Evolutionary conservation across 2,797 vertebrate genomes (phyloP).

Genomic region (Enteromius anoplus): DNA sequence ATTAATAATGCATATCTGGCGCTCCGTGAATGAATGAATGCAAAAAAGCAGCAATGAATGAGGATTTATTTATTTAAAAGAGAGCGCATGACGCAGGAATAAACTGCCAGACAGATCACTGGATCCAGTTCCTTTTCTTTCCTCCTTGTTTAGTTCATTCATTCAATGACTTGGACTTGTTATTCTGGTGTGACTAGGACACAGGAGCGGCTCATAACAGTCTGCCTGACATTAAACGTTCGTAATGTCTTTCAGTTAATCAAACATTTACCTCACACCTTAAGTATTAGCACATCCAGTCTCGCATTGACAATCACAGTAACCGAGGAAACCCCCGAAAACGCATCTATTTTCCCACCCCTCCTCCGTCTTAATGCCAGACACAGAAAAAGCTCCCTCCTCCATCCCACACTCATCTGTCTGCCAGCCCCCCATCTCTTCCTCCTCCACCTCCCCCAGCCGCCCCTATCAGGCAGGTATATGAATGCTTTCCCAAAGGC

Average conservation of each 20-base stretch:
- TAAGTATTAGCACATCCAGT: neutral
- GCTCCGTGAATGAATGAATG: conserved; percentile 40
- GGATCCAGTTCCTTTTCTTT: conserved; percentile 13
- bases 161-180: conserved; percentile 19
- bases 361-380: conserved; percentile 33
- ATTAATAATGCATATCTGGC: conserved; percentile 69
- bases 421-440: conserved; percentile 19
- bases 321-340: conserved; percentile 30
- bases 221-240: conserved; percentile 1
- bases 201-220: neutral
- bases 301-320: conserved; percentile 15
- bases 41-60: conserved; percentile 22
- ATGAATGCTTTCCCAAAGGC: conserved; percentile 55
- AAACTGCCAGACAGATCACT: conserved; percentile 18
- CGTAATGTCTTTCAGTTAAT: conserved; percentile 4
- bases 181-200: conserved; percentile 11
- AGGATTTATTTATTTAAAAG: conserved; percentile 31
- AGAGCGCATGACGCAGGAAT: neutral
- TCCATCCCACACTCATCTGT: conserved; percentile 21
- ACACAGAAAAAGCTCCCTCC: conserved; percentile 26
- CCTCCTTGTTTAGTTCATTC: conserved; percentile 12
- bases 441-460: conserved; percentile 24
- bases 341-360: conserved; percentile 49
- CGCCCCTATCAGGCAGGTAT: conserved; percentile 39
- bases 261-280: conserved; percentile 19